Evolutionary conservation across 64 coral and sea anemone genomes (phyloP).

Genomic region (Montipora efflorescens): DNA sequence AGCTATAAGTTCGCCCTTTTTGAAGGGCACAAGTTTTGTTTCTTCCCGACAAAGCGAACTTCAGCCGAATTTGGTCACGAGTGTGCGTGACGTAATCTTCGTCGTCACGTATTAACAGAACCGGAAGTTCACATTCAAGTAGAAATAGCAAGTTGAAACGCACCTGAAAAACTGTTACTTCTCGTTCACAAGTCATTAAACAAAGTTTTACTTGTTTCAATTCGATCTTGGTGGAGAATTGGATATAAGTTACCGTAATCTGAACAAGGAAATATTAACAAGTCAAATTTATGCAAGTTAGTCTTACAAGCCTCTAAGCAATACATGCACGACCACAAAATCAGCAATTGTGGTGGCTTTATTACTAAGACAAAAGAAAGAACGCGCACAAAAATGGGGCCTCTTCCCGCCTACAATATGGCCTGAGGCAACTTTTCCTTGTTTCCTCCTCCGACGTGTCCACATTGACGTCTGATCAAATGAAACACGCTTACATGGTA

Average conservation of each 20-base stretch:
- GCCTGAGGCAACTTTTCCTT: too few species aligned
- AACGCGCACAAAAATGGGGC: too few species aligned
- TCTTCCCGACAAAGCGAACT: not conserved
- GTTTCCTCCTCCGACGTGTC: too few species aligned
- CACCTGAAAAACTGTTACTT: not conserved
- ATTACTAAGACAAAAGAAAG: too few species aligned
- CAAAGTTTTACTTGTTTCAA: not conserved
- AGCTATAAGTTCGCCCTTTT: not conserved
- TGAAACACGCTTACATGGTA: too few species aligned
- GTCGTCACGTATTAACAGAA: slow-evolving; percentile 17
- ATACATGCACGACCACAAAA: not conserved
- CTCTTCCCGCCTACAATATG: too few species aligned
- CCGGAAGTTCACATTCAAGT: not conserved
- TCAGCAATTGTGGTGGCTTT: not conserved
- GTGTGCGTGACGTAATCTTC: slow-evolving; percentile 39
- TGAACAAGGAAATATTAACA: not conserved
- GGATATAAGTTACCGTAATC: not conserved
- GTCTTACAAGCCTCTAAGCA: not conserved
- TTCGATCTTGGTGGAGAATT: not conserved
- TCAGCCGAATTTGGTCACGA: not conserved
- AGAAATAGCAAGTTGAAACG: too few species aligned
- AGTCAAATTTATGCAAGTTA: not conserved
- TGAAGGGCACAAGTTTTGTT: not conserved
- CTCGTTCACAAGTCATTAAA: not conserved
- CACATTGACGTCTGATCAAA: too few species aligned